phyloP scores from a whole-genome alignment of 2,113 vertebrate genomes.

The Limanda limanda region DNA sequence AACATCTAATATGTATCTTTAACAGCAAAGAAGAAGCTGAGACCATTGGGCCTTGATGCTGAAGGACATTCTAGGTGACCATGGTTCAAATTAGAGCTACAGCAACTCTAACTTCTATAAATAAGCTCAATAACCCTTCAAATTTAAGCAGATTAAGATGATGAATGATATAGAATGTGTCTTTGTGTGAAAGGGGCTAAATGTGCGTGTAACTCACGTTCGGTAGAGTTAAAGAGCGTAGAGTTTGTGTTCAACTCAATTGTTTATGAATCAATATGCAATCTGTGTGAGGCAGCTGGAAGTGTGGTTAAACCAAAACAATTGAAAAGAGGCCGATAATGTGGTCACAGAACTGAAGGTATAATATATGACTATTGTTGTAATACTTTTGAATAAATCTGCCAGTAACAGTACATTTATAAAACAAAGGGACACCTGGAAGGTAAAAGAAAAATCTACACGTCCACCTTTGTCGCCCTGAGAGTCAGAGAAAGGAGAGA shows the following conservation, averaged over 20 bases:
- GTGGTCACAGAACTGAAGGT: not conserved
- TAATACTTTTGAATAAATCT: no score
- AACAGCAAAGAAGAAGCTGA: no score
- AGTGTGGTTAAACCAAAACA: not conserved
- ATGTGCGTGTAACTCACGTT: not conserved
- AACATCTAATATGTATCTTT: no score
- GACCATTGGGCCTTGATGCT: no score
- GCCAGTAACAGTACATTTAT: not conserved
- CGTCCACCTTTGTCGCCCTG: not conserved
- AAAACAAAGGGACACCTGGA: not conserved
- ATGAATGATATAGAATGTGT: no score
- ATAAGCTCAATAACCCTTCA: no score
- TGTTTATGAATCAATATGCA: conserved; percentile 1
- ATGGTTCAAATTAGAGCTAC: no score
- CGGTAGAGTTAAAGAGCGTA: not conserved
- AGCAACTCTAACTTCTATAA: no score
- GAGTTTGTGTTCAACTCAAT: not conserved
- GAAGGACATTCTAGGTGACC: no score
- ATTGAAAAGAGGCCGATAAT: not conserved
- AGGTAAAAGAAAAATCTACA: not conserved
- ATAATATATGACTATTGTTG: not conserved
- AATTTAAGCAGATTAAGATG: no score
- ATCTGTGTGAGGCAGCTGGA: not conserved
- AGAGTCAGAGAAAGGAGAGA: conserved; percentile 8
- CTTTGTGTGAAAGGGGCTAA: not conserved